Base-by-base conservation (phyloP, 2,113 vertebrate species). In the Meleagris gallopavo region DNA sequence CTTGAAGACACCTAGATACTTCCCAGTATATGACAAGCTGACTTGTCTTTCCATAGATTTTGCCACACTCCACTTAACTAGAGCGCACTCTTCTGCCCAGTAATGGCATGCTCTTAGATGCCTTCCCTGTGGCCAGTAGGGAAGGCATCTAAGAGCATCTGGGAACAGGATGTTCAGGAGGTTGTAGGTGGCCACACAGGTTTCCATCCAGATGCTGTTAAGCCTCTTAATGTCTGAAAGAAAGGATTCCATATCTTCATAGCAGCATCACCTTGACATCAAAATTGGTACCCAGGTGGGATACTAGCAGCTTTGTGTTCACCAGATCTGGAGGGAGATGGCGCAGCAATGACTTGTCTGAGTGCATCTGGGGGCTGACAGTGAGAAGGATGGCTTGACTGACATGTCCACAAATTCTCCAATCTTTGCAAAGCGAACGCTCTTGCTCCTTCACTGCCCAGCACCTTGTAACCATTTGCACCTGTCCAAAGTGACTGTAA, bases 381-480 rank as follows among this genome's bases (percentile, higher is more conserved):
- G 43, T 75, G 48, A 79, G 45, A 48, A 73, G n/a, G 24, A 21
- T 74, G 27, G 24, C 54, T 60, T 9, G 14, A 60, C 40, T 54
- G 62, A n/a, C 75, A 41, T 88, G 21, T 65, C 32, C 38, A 22
- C 52, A 61, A 38, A 81, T 69, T 65, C 69, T 34, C 1, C 0
- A 64, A 32, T 62, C 24, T 69, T 81, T 88, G 61, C 88, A 36
- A 84, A 41, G 9, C 52, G 13, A 3, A 3, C 43, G 5, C 14
- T 86, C 27, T 80, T 81, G 57, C 40, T 80, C 10, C 61, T 74
- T 80, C 45, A 16, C 54, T 75, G 27, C 52, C 55, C 65, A 83
- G 20, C 72, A 88, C 72, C 45, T 95, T 86, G 61, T 17, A 85
- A 65, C 9, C 34, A 73, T 89, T 94, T 85, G 15, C 75, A 89